Evolutionary conservation across 1,140 invertebrate species (phyloP).

Genomic region (Camponotus floridanus): DNA sequence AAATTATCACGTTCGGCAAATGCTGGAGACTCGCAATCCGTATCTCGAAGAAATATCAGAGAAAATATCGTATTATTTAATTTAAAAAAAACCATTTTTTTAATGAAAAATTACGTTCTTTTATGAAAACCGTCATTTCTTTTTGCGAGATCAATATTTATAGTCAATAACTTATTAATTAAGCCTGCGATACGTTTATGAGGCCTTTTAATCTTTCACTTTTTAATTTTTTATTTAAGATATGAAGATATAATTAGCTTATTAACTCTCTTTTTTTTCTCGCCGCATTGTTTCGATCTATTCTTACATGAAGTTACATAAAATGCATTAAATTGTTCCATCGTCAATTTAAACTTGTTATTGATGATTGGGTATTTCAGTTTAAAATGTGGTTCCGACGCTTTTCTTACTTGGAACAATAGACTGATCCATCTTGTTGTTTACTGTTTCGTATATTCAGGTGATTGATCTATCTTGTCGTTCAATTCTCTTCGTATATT

Average conservation of each 20-base stretch:
- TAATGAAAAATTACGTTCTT: background rate
- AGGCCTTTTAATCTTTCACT: background rate
- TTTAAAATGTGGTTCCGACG: constrained; percentile 26
- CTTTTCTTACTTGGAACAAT: constrained; percentile 18
- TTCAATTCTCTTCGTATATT: constrained; percentile 16
- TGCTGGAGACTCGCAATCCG: background rate
- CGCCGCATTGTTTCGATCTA: background rate
- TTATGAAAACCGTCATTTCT: background rate
- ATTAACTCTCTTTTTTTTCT: background rate
- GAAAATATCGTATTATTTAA: background rate
- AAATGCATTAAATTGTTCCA: constrained; percentile 17
- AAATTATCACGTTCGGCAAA: constrained; percentile 49
- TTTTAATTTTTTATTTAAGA: background rate
- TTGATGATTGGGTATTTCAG: constrained; percentile 21
- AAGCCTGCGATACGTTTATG: background rate
- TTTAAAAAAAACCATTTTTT: background rate
- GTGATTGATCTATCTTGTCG: constrained; percentile 22
- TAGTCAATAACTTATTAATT: background rate
- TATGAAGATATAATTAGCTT: background rate
- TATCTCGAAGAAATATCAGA: constrained; percentile 12
- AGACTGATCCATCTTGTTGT: constrained; percentile 25
- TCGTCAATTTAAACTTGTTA: constrained; percentile 42
- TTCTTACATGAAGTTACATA: constrained; percentile 42
- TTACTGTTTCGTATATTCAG: constrained; percentile 8
- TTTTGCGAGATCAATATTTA: background rate